A percentile compares a stretch with the other conserved stretches of the same genome.
phyloP scores from a whole-genome alignment of 2,888 invertebrate species.

The Melieria omissa region DNA sequence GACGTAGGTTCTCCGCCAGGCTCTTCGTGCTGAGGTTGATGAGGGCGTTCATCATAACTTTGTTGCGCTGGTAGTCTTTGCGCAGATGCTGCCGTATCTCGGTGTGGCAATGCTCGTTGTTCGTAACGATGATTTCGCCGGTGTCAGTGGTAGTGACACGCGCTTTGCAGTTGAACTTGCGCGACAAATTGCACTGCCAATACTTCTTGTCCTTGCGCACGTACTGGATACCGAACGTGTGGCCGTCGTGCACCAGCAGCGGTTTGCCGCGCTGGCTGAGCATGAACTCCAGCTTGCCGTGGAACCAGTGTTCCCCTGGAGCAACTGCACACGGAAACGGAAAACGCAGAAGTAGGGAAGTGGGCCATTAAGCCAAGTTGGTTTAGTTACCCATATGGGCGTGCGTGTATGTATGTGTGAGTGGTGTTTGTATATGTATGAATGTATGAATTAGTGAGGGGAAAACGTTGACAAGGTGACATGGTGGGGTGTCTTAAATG shows the following conservation, averaged over 20 bases:
- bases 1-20: constrained; percentile 56
- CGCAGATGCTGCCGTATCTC: constrained; percentile 67
- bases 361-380: background rate
- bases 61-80: constrained; percentile 67
- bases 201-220: constrained; percentile 68
- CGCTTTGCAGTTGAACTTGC: constrained; percentile 68
- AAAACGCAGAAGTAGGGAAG: background rate
- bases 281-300: constrained; percentile 68
- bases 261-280: constrained; percentile 67
- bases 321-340: constrained; percentile 55
- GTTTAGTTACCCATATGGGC: background rate
- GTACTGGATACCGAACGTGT: constrained; percentile 67
- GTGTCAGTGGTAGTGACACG: constrained; percentile 66
- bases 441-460: background rate
- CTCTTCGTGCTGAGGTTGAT: constrained; percentile 61
- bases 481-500: background rate
- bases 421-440: constrained; percentile 1
- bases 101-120: constrained; percentile 68
- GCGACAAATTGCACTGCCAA: constrained; percentile 67
- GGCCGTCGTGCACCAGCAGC: constrained; percentile 66
- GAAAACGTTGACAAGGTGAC: background rate
- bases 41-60: constrained; percentile 65
- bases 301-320: constrained; percentile 67
- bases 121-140: constrained; percentile 65
- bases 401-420: background rate